Evolutionary conservation across 2,113 vertebrate species (phyloP).

Genomic region (Eurypyga helias): DNA sequence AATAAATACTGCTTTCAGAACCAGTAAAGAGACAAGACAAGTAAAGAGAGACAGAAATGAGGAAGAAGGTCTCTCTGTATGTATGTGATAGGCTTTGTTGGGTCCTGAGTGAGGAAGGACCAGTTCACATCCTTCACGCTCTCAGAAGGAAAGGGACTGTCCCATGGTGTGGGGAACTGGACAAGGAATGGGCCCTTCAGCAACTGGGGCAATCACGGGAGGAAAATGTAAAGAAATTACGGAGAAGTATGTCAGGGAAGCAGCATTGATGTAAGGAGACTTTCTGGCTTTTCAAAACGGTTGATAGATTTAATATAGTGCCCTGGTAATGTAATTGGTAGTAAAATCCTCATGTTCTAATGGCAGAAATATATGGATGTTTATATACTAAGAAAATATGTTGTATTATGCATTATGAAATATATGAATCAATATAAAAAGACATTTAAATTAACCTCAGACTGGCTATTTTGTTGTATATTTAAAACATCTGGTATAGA

Average conservation of each 20-base stretch:
- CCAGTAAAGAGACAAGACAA: no score
- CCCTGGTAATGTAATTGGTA: not conserved
- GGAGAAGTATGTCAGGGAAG: not conserved
- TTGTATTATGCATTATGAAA: not conserved
- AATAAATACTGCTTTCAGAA: not conserved
- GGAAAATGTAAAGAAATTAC: not conserved
- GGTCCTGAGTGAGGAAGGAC: not conserved
- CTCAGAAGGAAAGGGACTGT: not conserved
- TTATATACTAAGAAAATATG: not conserved
- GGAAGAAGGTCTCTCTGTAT: not conserved
- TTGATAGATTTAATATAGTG: not conserved
- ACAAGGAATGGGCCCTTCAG: not conserved
- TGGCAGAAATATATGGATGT: not conserved
- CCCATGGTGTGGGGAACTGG: not conserved
- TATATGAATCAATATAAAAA: not conserved
- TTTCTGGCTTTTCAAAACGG: not conserved
- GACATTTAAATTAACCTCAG: not conserved
- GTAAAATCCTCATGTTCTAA: not conserved
- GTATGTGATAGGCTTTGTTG: accelerated
- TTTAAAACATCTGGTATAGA: slow-evolving; percentile 37
- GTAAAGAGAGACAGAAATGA: not conserved
- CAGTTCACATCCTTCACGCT: not conserved
- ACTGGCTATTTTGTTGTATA: not conserved
- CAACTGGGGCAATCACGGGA: not conserved
- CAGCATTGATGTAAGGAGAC: not conserved